Evolutionary conservation across 2,888 invertebrate genomes (phyloP), one percentile per base, ranked within the genome.

Genomic region (Agrilus biguttatus): DNA sequence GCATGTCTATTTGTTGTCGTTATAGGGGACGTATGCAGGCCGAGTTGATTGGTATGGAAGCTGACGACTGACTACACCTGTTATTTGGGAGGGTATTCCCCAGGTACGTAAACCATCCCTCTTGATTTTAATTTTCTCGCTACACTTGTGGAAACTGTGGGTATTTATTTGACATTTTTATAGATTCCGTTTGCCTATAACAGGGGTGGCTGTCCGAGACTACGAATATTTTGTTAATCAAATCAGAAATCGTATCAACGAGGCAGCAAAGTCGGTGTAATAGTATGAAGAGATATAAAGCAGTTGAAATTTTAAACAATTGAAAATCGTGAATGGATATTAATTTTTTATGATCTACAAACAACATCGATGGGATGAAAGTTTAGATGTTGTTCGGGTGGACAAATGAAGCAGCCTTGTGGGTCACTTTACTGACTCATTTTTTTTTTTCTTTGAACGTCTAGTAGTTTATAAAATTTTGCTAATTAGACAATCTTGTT

Each of bases 1-100:
- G 90, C 69, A 72, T 89, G 70, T 88, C 87, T 37, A 77, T 88
- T 51, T 91, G 89, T 68, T 91, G 91, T 68, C 80, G 87, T 54
- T 80, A 83, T 59, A 84, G 86, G 65, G 80, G 82, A 47, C 78
- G 87, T 56, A 73, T 86, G 66, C 86, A 86, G 66, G 85, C 85
- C 50, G 87, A 87, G 67, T 77, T 89, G 47, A 77, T 87, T 59
- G 87, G 85, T 53, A 77, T 88, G 75, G 88, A 88, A 65, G 83
- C 82, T 65, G 87, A 88, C 67, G 86, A 87, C 72, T 86, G 77
- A 74, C 63, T 65, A 63, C 59, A 57, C 54, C 52, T 57, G 53
- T 49, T 54, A 45, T 44, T 51, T 48, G 52, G 55, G 51, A 52
- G 55, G 48, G 53, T 42, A 55, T 57, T 45, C 51, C 55, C 37